These are phyloP conservation scores for Lepidothrix coronata DNA, from an alignment of 2,113 vertebrate species.

Conservation along the genomic window DNA sequence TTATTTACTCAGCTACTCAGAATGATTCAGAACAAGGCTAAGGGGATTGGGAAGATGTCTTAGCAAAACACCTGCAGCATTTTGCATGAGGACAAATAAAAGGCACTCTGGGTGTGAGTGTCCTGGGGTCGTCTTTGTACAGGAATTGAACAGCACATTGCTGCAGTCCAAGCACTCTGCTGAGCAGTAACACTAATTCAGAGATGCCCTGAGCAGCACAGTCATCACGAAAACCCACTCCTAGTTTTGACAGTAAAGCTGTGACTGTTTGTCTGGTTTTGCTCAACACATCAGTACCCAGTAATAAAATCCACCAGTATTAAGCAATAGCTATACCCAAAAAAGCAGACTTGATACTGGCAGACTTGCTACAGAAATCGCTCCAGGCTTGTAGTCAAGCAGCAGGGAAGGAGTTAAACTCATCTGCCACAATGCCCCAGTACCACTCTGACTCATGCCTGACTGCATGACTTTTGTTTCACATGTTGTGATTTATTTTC, in stretches of 20 bases:
- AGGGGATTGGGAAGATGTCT: background rate
- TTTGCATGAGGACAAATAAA: background rate
- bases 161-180: background rate
- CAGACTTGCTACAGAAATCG: background rate
- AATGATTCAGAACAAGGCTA: background rate
- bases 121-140: rapidly evolving
- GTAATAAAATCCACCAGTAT: too few relatives aligned
- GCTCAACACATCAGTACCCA: background rate
- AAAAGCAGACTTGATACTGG: background rate
- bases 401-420: background rate
- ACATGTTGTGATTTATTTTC: background rate
- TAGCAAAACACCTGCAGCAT: background rate
- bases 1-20: background rate
- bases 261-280: background rate
- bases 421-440: background rate
- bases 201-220: background rate
- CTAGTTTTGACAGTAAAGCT: background rate
- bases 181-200: background rate
- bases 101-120: background rate
- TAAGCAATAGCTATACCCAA: background rate
- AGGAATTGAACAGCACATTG: background rate
- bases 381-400: background rate
- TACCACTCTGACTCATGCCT: background rate
- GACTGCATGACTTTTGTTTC: background rate
- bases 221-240: background rate